phyloP scores from a whole-genome alignment of 2,113 vertebrate species.

The Sander vitreus region DNA sequence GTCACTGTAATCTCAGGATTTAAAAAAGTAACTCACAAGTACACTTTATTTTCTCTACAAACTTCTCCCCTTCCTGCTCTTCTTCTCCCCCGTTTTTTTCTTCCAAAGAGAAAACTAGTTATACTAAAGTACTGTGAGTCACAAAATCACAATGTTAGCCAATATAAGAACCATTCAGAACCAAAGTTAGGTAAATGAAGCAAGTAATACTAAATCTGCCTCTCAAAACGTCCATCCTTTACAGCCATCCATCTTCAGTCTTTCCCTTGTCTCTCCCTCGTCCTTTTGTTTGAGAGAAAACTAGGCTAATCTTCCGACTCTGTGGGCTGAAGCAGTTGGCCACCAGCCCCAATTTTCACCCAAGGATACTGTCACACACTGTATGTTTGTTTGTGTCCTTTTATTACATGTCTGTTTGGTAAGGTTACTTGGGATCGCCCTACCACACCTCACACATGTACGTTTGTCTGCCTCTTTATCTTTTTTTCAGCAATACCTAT shows the following conservation, averaged over 20 bases:
- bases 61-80: not conserved
- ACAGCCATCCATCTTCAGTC: conserved; percentile 8
- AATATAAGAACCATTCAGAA: conserved; percentile 21
- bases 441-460: too few relatives aligned
- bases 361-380: conserved; percentile 35
- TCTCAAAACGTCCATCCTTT: conserved; percentile 21
- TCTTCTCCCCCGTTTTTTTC: not conserved
- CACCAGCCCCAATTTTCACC: conserved; percentile 19
- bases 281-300: conserved; percentile 56
- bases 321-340: conserved; percentile 37
- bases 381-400: not conserved
- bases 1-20: not conserved
- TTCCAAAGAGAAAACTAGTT: conserved; percentile 13
- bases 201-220: not conserved
- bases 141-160: conserved; percentile 19
- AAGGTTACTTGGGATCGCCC: not conserved
- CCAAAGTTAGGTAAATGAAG: conserved; percentile 40
- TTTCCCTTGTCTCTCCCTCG: not conserved
- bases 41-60: not conserved
- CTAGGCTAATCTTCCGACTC: conserved; percentile 56
- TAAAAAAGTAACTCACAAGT: conserved; percentile 2
- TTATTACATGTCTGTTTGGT: not conserved
- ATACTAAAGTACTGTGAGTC: conserved; percentile 9
- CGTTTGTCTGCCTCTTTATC: not conserved
- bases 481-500: not conserved